A percentile compares a stretch with the other conserved stretches of the same genome.
These are phyloP conservation scores for Eupithecia insigniata DNA, from an alignment of 2,888 invertebrate species.

Conservation along the genomic window DNA sequence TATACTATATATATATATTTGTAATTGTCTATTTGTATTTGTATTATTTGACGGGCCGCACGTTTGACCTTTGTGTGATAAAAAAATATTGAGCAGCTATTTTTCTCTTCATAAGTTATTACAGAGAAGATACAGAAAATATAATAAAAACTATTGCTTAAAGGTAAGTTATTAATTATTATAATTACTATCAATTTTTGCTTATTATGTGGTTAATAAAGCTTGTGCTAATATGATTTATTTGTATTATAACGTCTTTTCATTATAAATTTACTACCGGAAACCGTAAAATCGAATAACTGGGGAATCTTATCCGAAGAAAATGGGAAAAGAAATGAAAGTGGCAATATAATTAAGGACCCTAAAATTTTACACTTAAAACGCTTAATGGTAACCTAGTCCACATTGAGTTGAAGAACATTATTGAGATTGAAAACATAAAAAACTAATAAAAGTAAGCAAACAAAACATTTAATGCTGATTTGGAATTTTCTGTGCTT, in stretches of 20 bases:
- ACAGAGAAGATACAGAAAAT: too few relatives aligned
- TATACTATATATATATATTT: background rate
- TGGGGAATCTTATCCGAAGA: background rate
- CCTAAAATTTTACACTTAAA: conserved; percentile 16
- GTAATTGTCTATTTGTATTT: background rate
- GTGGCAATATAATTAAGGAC: conserved; percentile 13
- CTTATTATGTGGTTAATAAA: background rate
- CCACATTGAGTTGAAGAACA: conserved; percentile 26
- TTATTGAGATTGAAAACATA: conserved; percentile 39
- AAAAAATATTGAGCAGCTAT: too few relatives aligned
- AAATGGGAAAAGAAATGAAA: conserved; percentile 23
- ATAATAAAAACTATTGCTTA: too few relatives aligned
- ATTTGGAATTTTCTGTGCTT: conserved; percentile 34
- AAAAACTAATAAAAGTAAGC: conserved; percentile 37
- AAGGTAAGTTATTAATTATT: background rate
- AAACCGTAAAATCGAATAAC: background rate
- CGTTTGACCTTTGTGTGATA: background rate
- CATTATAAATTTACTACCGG: background rate
- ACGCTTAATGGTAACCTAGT: conserved; percentile 20
- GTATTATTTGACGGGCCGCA: too few relatives aligned
- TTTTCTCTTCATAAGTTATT: too few relatives aligned
- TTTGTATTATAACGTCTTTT: background rate
- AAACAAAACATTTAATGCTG: conserved; percentile 35
- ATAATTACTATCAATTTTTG: background rate
- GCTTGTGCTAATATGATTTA: background rate